Evolutionary conservation across 2,888 invertebrate species (phyloP), one percentile per base, ranked within the genome.

Genomic region (Parelbella ahira): DNA sequence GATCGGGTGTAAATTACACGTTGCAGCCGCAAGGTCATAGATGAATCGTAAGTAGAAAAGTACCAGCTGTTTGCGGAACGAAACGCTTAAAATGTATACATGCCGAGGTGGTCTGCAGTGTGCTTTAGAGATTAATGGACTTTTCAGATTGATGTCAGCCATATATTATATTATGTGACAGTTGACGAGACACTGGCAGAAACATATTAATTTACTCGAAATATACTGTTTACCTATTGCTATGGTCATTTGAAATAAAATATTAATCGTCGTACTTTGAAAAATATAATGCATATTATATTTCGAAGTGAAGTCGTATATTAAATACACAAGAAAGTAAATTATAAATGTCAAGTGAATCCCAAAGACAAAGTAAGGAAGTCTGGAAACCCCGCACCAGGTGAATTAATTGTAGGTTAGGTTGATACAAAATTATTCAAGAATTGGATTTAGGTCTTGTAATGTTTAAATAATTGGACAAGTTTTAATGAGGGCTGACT

Each of bases 11-110:
- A 23, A 19, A 28, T 18, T 13, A 23, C 21, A 33, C 19, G 21
- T 18, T 7, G 23, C 42, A 34, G 21, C 13, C 10, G 23, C 42
- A 34, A 42, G 42, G 42, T 34, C 34, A 34, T 28, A 5, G 28
- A 4, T 34, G 25, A 33, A 15, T 19, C 21, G 29, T 23, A n/a
- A n/a, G n/a, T n/a, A n/a, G n/a, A n/a, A n/a, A n/a, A n/a, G n/a
- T n/a, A n/a, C n/a, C n/a, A 38, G 18, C 24, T 39, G 19, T 19
- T 19, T 9, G 24, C 25, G 32, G 8, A 25, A 19, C 12, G 18
- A 8, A 25, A 21, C 32, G 8, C 25, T 30, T 18, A 30, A 20
- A 32, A 32, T 12, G 25, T n/a, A n/a, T n/a, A n/a, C n/a, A n/a
- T n/a, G n/a, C n/a, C n/a, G n/a, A n/a, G n/a, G n/a, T n/a, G n/a